Conservation (phyloP, 2,113 vertebrate species). For the Micronycteris hirsuta region DNA sequence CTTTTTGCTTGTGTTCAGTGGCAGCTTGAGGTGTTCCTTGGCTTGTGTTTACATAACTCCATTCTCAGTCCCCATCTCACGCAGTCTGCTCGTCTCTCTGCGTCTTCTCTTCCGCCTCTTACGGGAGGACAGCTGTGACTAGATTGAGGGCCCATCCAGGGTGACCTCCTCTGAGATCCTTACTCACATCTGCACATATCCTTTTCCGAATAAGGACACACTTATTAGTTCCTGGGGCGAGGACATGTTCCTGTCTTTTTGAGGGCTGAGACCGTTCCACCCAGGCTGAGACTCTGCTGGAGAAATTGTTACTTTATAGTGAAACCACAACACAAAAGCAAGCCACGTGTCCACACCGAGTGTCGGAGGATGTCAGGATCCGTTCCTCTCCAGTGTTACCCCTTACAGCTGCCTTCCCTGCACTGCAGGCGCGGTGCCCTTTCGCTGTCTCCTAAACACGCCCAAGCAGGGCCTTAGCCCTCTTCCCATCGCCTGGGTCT, state of each 20-base stretch:
- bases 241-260: not conserved
- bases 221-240: not conserved
- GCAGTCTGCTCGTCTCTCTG: not conserved
- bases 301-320: not conserved
- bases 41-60: not conserved
- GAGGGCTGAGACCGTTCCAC: not conserved
- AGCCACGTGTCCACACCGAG: not conserved
- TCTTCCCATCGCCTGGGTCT: not conserved
- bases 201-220: not conserved
- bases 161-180: not conserved
- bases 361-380: not conserved
- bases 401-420: not conserved
- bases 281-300: not conserved
- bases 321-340: not conserved
- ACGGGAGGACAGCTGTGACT: not conserved
- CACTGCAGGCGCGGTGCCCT: not conserved
- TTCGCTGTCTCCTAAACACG: not conserved
- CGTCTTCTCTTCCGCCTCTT: not conserved
- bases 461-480: not conserved
- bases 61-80: not conserved
- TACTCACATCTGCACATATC: not conserved
- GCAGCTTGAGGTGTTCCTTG: not conserved
- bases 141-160: not conserved
- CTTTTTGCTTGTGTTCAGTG: not conserved
- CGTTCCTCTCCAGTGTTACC: not conserved